Evolutionary conservation across 2,113 vertebrate species (phyloP).

Genomic region (Rallus limicola): DNA sequence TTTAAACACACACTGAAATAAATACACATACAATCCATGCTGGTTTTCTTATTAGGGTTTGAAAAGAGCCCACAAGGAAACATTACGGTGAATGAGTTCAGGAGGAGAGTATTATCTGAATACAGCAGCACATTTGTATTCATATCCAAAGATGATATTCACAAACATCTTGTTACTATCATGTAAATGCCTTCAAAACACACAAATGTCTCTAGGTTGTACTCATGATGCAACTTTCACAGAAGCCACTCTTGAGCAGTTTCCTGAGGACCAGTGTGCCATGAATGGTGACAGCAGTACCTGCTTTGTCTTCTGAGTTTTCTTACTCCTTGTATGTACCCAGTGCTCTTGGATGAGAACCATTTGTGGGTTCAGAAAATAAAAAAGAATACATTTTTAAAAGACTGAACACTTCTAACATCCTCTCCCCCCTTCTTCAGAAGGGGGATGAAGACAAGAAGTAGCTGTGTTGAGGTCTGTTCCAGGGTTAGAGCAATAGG

Average conservation of each 20-base stretch:
- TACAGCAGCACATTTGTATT: background rate
- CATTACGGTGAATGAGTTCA: background rate
- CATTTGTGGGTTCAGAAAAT: background rate
- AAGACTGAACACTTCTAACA: background rate
- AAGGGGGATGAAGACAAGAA: background rate
- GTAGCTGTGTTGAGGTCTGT: rapidly evolving
- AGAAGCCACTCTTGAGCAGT: background rate
- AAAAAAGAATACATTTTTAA: background rate
- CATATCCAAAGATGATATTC: background rate
- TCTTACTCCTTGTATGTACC: background rate
- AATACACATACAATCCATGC: background rate
- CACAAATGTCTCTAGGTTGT: background rate
- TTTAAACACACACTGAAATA: background rate
- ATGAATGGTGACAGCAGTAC: background rate
- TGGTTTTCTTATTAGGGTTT: background rate
- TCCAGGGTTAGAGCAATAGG: background rate
- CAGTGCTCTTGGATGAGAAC: rapidly evolving
- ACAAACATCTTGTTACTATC: background rate
- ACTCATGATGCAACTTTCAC: background rate
- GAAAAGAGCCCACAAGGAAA: background rate
- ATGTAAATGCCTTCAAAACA: background rate
- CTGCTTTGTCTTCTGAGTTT: background rate
- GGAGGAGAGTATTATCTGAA: background rate
- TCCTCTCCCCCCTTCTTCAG: background rate
- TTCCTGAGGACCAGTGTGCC: background rate